Evolutionary conservation across 2,113 vertebrate species (phyloP).

Genomic region (Psilopsiagon aurifrons): DNA sequence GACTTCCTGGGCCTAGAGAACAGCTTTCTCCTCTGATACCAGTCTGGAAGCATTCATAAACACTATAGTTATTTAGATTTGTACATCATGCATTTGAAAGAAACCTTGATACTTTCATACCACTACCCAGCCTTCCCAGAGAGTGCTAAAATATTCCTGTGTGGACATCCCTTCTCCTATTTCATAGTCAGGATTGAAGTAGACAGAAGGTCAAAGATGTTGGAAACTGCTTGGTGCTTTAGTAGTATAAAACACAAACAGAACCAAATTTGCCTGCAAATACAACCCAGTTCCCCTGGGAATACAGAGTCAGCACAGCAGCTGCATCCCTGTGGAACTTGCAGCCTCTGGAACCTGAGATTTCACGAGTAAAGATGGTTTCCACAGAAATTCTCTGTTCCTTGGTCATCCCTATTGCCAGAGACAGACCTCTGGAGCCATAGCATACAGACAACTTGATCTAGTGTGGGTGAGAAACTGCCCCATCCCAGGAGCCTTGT

Average conservation of each 20-base stretch:
- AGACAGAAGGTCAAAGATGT: not conserved
- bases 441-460: not conserved
- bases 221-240: not conserved
- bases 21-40: not conserved
- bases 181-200: not conserved
- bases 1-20: not conserved
- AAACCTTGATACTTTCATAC: not conserved
- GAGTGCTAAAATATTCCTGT: not conserved
- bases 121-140: not conserved
- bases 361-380: not conserved
- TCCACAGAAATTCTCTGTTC: not conserved
- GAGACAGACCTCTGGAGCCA: not conserved
- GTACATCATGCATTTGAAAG: not conserved
- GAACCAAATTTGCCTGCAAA: not conserved
- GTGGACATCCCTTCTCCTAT: not conserved
- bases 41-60: not conserved
- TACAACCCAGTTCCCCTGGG: not conserved
- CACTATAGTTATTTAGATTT: not conserved
- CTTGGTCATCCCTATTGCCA: not conserved
- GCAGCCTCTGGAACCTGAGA: accelerated
- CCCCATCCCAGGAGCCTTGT: not conserved
- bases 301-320: not conserved
- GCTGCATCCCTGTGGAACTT: not conserved
- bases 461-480: not conserved
- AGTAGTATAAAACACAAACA: not conserved